Evolutionary conservation across 2,797 vertebrate species (phyloP), one percentile per base, ranked within the genome.

Genomic region (Erpetoichthys calabaricus): DNA sequence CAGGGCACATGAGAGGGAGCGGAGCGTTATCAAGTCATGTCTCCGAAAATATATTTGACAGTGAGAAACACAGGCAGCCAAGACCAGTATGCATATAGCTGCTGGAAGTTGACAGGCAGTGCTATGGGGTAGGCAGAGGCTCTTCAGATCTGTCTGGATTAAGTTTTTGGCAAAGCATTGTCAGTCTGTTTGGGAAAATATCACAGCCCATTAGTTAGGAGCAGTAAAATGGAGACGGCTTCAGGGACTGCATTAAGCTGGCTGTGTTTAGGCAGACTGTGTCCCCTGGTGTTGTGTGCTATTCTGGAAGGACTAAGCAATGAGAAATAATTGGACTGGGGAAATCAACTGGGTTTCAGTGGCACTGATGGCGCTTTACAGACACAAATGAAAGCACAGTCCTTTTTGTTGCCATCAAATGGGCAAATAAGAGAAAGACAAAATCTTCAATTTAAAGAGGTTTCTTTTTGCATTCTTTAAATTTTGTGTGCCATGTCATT

Each of bases 291-390:
- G 78, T 83, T 75, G 74, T 65, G 69, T 74, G 78, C 87, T 87
- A 81, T 88, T 84, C 85, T 83, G 78, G 76, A 89, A 84, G 88
- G 85, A 86, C 84, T 79, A 81, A 83, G 82, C 80, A 77, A 83
- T 78, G 76, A 81, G 80, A 88, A 90, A 87, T 95, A 94, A 96
- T 92, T 97, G 91, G 91, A 74, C 86, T 84, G 86, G 92, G 91
- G 90, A 95, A 93, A 92, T 92, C 90, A 92, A 75, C 82, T 73
- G 84, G 86, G 87, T 88, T 94, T 84, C 89, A 81, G 79, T 67
- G 75, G 86, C 89, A 83, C 84, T 88, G 76, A 51, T 80, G 75
- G 80, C 82, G 84, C 77, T 83, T 85, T 86, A 80, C 80, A 70
- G 78, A 72, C 70, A 56, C 73, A 81, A 85, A 83, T 73, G 68